phyloP scores from a whole-genome alignment of 2,113 vertebrate species.

The Hippocampus mohnikei region DNA sequence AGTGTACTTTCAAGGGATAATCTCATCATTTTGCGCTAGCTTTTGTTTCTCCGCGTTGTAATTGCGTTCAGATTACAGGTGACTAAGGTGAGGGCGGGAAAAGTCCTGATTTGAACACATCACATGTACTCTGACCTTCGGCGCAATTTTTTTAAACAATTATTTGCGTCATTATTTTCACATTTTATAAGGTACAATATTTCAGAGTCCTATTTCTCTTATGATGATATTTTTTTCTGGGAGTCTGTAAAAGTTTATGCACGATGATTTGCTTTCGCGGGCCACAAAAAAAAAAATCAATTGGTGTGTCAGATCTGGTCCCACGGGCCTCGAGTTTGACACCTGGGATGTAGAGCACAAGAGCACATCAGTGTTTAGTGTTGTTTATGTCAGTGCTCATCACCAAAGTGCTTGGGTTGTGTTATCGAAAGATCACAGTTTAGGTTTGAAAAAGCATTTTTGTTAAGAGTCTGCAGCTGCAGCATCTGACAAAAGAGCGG shows the following conservation, averaged over 20 bases:
- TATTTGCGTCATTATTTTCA: neutral
- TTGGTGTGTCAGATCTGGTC: too few relatives aligned
- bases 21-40: neutral
- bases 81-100: neutral
- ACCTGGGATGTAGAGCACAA: too few relatives aligned
- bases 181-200: neutral
- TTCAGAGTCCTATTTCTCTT: too few relatives aligned
- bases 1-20: slow-evolving; percentile 8
- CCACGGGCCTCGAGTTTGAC: too few relatives aligned
- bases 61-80: slow-evolving; percentile 1
- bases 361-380: slow-evolving; percentile 5
- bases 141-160: too few relatives aligned
- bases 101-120: neutral
- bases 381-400: slow-evolving; percentile 4
- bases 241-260: too few relatives aligned
- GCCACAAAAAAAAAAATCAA: too few relatives aligned
- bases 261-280: too few relatives aligned
- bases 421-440: neutral
- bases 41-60: neutral
- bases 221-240: too few relatives aligned
- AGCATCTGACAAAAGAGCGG: neutral
- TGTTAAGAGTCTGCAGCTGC: slow-evolving; percentile 4
- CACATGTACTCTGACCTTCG: neutral
- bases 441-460: slow-evolving; percentile 8
- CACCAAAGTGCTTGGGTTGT: slow-evolving; percentile 3